Conservation (phyloP, 2,113 vertebrate genomes). For the Pachycephala philippinensis region DNA sequence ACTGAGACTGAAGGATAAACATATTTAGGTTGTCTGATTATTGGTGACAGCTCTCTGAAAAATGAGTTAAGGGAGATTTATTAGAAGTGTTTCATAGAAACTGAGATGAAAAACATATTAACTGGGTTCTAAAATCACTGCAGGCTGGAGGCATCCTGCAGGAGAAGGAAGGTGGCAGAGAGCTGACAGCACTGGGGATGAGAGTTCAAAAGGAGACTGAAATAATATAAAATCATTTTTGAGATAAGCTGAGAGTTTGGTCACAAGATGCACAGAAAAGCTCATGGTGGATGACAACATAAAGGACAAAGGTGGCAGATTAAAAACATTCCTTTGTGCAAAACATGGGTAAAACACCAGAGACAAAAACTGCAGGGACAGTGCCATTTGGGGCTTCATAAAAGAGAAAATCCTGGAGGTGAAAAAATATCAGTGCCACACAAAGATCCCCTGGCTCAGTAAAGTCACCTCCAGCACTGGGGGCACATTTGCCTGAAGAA, state of each 20-base stretch:
- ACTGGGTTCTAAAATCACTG: neutral
- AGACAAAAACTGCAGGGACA: neutral
- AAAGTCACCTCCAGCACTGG: neutral
- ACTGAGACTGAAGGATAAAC: neutral
- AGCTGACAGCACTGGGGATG: neutral
- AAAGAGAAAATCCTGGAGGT: neutral
- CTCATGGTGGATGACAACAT: accelerated
- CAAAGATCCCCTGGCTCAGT: neutral
- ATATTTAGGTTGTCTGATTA: neutral
- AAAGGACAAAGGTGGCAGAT: too few relatives aligned
- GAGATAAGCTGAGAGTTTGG: neutral
- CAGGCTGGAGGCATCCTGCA: neutral
- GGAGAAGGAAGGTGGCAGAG: neutral
- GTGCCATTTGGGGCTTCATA: accelerated
- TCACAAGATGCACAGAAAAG: neutral
- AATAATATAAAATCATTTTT: neutral
- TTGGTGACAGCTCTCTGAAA: neutral
- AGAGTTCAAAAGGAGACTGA: neutral
- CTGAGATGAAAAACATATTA: neutral
- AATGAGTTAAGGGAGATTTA: neutral
- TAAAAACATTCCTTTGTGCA: neutral
- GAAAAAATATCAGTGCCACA: neutral
- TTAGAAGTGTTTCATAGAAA: neutral
- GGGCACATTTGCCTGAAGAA: neutral
- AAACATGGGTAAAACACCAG: neutral